Evolutionary conservation across 2,113 vertebrate species (phyloP), one percentile per base, ranked within the genome.

Genomic region (Hippocampus barbouri): DNA sequence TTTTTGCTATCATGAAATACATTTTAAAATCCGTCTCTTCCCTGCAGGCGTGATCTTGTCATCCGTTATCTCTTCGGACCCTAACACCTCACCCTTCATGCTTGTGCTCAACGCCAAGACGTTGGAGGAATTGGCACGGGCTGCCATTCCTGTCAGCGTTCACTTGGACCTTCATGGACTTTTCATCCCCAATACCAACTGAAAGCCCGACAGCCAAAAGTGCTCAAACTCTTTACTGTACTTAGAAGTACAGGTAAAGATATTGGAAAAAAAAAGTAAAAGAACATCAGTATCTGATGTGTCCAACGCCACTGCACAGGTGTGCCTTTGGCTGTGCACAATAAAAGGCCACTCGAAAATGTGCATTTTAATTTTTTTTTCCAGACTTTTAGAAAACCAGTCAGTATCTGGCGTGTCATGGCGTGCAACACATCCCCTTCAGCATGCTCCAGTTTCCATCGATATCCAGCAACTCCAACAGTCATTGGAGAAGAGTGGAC

Each of bases 91-190:
- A 0, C 92, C 96, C 0, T 99, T 96, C 79, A 83, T 98, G 76
- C 90, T 99, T 53, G 71, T 97, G 68, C 88, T 98, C 78, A 87
- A 98, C 76, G 97, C 94, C 40, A 95, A 93, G 82, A 94, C 80
- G 1, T 91, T 97, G 9, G 84, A 90, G 51, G 97, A 98, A 79
- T 11, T 96, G 7, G 95, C 90, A 43, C 91, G 94, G 0, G 96
- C 96, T 6, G 79, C 51, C 0, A 75, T 98, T 8, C 78, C 92
- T 0, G 85, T 82, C 14, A 77, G 83, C 1, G 72, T 99, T 76
- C 95, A 96, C 63, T 62, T 97, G 80, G 97, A 98, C 79, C 92
- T 99, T 21, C 97, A 99, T 0, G 97, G 97, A n/a, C 7, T 91
- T 0, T 98, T 97, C 72, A 93, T 99, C 71, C 93, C 88, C 0